These are phyloP conservation scores for Hypomecis punctinalis DNA, from an alignment of 2,888 invertebrate genomes.

Conservation along the genomic window DNA sequence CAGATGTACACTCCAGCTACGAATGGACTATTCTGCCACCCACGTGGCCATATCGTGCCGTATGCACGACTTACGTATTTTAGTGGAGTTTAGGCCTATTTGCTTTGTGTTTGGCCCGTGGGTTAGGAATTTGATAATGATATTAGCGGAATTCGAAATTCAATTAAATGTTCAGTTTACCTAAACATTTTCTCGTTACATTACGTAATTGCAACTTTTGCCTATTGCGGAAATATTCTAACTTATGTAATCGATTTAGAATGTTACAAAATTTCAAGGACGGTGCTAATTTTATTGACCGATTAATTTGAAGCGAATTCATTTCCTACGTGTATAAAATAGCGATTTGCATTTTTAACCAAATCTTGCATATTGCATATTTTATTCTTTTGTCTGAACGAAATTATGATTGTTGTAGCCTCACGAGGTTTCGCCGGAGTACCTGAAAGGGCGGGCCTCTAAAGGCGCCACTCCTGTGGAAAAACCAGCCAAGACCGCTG, in stretches of 20 bases:
- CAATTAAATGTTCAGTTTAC: no score
- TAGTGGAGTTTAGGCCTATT: no score
- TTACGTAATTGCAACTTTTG: not conserved
- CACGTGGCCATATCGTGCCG: no score
- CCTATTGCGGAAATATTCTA: slow-evolving; percentile 8
- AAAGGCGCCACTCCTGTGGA: slow-evolving; percentile 63
- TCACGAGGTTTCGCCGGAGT: slow-evolving; percentile 80
- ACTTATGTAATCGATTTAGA: not conserved
- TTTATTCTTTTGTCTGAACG: not conserved
- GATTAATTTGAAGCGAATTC: slow-evolving; percentile 9
- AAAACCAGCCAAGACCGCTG: slow-evolving; percentile 51
- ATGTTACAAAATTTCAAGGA: slow-evolving; percentile 14
- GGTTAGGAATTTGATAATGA: no score
- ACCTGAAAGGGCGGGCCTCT: slow-evolving; percentile 72
- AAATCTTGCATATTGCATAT: slow-evolving; percentile 7
- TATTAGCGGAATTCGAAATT: no score
- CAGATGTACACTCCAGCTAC: no score
- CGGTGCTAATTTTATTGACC: slow-evolving; percentile 14
- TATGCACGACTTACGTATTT: no score
- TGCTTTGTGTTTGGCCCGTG: no score
- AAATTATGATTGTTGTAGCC: slow-evolving; percentile 60
- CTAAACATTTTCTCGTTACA: no score
- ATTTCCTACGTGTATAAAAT: slow-evolving; percentile 15
- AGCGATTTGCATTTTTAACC: slow-evolving; percentile 11
- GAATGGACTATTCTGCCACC: no score